Evolutionary conservation across 2,888 invertebrate genomes (phyloP).

Genomic region (Criorhina ranunculi): DNA sequence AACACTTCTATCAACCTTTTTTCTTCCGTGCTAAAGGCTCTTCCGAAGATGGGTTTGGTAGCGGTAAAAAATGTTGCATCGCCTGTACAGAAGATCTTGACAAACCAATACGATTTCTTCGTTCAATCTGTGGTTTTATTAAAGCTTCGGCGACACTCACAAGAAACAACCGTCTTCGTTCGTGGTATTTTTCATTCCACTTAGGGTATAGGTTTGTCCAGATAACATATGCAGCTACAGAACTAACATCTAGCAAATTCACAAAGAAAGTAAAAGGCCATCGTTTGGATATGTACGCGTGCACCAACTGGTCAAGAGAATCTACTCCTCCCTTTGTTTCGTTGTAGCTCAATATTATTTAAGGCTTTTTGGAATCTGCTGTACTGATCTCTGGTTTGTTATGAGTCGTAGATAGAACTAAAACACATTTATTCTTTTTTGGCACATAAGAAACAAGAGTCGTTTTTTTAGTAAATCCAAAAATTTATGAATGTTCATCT

Average conservation of each 20-base stretch:
- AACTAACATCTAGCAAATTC: neutral
- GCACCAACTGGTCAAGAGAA: no score
- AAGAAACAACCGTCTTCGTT: conserved; percentile 2
- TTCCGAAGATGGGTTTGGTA: neutral
- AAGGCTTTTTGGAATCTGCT: no score
- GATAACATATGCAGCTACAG: no score
- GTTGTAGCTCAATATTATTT: no score
- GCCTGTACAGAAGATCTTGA: neutral
- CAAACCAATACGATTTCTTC: neutral
- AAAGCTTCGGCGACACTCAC: neutral
- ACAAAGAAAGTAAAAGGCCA: conserved; percentile 6
- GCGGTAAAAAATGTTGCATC: neutral
- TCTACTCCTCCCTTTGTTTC: no score
- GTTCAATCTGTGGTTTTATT: neutral
- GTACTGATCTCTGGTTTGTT: conserved; percentile 14
- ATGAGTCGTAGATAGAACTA: conserved; percentile 21
- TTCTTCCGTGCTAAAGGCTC: neutral
- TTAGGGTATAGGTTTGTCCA: no score
- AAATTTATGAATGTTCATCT: no score
- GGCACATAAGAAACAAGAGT: no score
- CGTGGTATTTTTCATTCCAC: neutral
- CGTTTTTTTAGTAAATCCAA: no score
- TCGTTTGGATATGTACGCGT: neutral
- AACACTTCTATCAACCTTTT: neutral
- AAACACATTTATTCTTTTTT: no score